phyloP scores from a whole-genome alignment of 2,797 vertebrate species.

The Schizopygopsis malacanthus region DNA sequence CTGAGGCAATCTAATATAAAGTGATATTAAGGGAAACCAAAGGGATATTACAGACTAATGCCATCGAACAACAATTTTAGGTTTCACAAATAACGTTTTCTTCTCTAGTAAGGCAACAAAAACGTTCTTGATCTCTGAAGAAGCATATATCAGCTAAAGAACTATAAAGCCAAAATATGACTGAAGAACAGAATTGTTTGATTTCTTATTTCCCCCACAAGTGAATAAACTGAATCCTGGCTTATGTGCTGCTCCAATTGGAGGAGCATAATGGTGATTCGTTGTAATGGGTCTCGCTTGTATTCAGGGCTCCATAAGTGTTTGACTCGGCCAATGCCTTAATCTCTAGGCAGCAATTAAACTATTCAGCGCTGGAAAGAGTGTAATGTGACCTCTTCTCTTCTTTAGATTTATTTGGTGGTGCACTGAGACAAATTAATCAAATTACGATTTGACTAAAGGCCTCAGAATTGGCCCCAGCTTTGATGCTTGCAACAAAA shows the following conservation, averaged over 20 bases:
- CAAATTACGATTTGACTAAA: conserved; percentile 64
- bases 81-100: neutral
- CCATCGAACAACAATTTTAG: neutral
- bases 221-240: neutral
- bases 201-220: conserved; percentile 5
- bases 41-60: neutral
- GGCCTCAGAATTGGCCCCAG: conserved; percentile 59
- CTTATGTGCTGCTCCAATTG: neutral
- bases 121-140: neutral
- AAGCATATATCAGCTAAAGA: neutral
- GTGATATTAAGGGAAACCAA: neutral
- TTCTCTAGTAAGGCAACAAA: neutral
- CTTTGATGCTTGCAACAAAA: conserved; percentile 18
- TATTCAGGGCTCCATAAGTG: neutral
- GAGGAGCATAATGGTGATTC: conserved; percentile 9
- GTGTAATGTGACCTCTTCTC: conserved; percentile 44
- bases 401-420: conserved; percentile 57
- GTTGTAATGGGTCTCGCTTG: neutral
- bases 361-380: conserved; percentile 19
- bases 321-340: conserved; percentile 9
- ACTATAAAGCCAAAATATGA: neutral
- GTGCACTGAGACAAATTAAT: conserved; percentile 64
- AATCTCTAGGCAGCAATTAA: conserved; percentile 12
- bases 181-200: neutral
- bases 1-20: no score